Conservation (phyloP, 2,888 invertebrate genomes). For the Lycocerus yunnanus region DNA sequence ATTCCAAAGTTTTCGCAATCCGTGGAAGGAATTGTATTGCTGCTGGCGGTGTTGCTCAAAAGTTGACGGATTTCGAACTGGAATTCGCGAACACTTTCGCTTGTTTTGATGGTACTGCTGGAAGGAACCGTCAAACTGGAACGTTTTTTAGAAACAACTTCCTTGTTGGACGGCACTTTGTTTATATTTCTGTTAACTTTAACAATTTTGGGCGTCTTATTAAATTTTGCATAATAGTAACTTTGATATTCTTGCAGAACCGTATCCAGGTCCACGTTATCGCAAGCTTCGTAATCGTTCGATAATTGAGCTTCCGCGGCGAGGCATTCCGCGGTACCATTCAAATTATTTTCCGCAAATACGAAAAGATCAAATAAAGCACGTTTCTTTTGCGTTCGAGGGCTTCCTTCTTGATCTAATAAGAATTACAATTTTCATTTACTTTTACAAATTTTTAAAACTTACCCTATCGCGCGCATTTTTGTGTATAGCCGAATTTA, state of each 20-base stretch:
- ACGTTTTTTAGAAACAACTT: not conserved
- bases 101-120: not conserved
- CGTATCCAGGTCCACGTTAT: slow-evolving; percentile 88
- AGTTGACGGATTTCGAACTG: slow-evolving; percentile 14
- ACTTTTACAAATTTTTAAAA: not conserved
- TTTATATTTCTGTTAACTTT: not conserved
- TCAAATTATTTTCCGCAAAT: slow-evolving; percentile 70
- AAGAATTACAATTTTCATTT: not conserved
- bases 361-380: slow-evolving; percentile 69
- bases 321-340: slow-evolving; percentile 68
- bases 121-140: not conserved
- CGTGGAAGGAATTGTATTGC: not conserved
- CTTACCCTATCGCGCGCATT: slow-evolving; percentile 19
- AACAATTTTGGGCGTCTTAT: slow-evolving; percentile 12
- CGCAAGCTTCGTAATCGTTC: slow-evolving; percentile 76
- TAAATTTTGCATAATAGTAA: slow-evolving; percentile 22
- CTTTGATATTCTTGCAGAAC: slow-evolving; percentile 88
- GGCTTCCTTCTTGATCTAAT: slow-evolving; percentile 44
- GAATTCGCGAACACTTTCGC: not conserved
- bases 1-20: not conserved
- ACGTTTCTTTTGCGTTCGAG: slow-evolving; percentile 58
- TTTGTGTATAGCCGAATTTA: slow-evolving; percentile 12
- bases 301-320: slow-evolving; percentile 73
- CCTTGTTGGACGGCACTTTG: not conserved
- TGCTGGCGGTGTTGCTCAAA: not conserved